Evolutionary conservation across 2,113 vertebrate species (phyloP).

Genomic region (Bos indicus): DNA sequence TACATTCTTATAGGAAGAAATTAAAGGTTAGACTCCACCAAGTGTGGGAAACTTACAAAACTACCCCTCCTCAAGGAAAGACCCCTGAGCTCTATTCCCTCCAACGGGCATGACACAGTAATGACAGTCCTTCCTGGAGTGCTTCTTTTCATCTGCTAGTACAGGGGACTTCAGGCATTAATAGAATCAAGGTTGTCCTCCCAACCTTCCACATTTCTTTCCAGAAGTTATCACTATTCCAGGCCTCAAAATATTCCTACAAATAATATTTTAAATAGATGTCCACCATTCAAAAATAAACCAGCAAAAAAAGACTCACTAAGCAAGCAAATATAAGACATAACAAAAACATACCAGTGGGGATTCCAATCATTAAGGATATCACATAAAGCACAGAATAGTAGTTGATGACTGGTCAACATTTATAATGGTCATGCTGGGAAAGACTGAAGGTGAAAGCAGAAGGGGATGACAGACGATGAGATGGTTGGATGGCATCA

Average conservation of each 20-base stretch:
- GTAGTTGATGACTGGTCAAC: background rate
- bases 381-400: background rate
- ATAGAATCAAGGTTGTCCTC: background rate
- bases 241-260: background rate
- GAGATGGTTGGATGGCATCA: background rate
- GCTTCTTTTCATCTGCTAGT: background rate
- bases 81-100: background rate
- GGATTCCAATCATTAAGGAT: background rate
- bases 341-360: background rate
- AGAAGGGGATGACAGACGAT: background rate
- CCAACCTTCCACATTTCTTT: background rate
- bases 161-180: background rate
- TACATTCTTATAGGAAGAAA: background rate
- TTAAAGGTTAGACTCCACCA: background rate
- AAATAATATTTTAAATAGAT: constrained; percentile 4
- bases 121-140: background rate
- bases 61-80: background rate
- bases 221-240: background rate
- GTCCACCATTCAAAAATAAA: background rate
- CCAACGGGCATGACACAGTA: background rate
- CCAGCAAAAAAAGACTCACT: background rate
- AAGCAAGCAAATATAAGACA: background rate
- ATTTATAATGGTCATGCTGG: background rate
- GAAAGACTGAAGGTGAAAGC: background rate
- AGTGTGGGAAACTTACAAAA: background rate